Percentiles rank a stretch among this genome's conserved stretches.
phyloP scores from a whole-genome alignment of 1,140 invertebrate genomes.

The Drosophila kepulauana region DNA sequence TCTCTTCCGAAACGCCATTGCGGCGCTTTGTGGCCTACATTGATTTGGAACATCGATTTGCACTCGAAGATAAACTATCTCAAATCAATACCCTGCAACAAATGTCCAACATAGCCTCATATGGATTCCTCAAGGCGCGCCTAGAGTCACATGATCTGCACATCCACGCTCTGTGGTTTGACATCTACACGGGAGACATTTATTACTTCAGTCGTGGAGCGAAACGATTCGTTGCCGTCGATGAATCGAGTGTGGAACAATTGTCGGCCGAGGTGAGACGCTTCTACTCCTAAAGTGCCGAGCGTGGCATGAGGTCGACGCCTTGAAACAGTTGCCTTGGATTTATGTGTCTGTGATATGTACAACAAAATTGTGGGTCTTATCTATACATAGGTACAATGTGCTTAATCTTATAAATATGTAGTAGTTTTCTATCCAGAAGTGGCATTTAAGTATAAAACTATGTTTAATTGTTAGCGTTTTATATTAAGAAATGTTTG shows the following conservation, averaged over 20 bases:
- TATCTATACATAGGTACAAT: slow-evolving; percentile 28
- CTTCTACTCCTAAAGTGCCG: slow-evolving; percentile 90
- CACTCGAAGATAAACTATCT: slow-evolving; percentile 95
- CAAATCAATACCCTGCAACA: slow-evolving; percentile 98
- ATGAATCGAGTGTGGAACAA: slow-evolving; percentile 91
- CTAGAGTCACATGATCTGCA: slow-evolving; percentile 93
- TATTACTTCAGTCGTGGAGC: slow-evolving; percentile 95
- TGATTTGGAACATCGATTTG: slow-evolving; percentile 96
- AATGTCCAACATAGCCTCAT: slow-evolving; percentile 96
- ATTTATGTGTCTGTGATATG: slow-evolving; percentile 72
- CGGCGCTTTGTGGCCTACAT: slow-evolving; percentile 97
- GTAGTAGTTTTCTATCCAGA: slow-evolving; percentile 19
- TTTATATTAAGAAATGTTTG: slow-evolving; percentile 72
- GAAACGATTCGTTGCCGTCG: slow-evolving; percentile 92
- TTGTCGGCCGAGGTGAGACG: slow-evolving; percentile 91
- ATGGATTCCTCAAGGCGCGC: slow-evolving; percentile 95
- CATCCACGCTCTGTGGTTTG: slow-evolving; percentile 98
- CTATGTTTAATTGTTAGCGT: slow-evolving; percentile 48
- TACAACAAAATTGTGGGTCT: slow-evolving; percentile 48
- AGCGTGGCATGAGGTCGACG: not conserved
- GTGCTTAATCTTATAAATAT: slow-evolving; percentile 6
- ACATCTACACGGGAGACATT: slow-evolving; percentile 98
- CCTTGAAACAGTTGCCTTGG: slow-evolving; percentile 31
- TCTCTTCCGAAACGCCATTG: slow-evolving; percentile 94
- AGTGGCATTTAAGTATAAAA: slow-evolving; percentile 61